These are phyloP conservation scores for Bolinopsis microptera DNA, from an alignment of 37 sponge, comb jelly and placozoan genomes.

Conservation along the genomic window DNA sequence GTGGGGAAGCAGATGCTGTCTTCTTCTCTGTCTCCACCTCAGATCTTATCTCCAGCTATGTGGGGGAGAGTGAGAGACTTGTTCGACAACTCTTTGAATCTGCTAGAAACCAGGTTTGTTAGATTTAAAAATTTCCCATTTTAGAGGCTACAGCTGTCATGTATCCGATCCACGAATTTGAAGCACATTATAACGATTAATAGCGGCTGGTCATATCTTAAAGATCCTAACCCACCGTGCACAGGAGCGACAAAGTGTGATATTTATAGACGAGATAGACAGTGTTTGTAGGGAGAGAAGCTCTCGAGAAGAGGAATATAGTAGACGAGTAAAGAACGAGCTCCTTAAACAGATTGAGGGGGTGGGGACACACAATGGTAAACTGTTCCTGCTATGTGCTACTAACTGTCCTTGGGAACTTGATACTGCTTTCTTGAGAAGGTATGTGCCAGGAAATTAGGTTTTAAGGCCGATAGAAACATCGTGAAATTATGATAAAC, in stretches of 20 bases:
- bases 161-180: too few relatives aligned
- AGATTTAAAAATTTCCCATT: neutral
- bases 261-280: slow-evolving; percentile 91
- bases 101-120: slow-evolving; percentile 20
- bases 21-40: slow-evolving; percentile 85
- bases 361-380: slow-evolving; percentile 32
- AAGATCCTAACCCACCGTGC: too few relatives aligned
- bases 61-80: slow-evolving; percentile 90
- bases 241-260: slow-evolving; percentile 63
- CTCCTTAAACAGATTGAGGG: slow-evolving; percentile 87
- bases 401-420: slow-evolving; percentile 95
- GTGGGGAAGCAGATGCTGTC: slow-evolving; percentile 76
- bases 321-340: slow-evolving; percentile 84
- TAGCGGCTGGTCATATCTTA: too few relatives aligned
- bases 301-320: slow-evolving; percentile 83
- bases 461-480: neutral
- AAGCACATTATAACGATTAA: too few relatives aligned
- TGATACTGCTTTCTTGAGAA: slow-evolving; percentile 84
- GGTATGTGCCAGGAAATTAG: slow-evolving; percentile 29
- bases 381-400: slow-evolving; percentile 81
- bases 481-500: neutral
- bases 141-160: neutral
- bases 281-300: slow-evolving; percentile 79
- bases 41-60: slow-evolving; percentile 89
- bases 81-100: neutral